Evolutionary conservation across 2,888 invertebrate genomes (phyloP), one percentile per base, ranked within the genome.

Genomic region (Listrodromus nycthemerus): DNA sequence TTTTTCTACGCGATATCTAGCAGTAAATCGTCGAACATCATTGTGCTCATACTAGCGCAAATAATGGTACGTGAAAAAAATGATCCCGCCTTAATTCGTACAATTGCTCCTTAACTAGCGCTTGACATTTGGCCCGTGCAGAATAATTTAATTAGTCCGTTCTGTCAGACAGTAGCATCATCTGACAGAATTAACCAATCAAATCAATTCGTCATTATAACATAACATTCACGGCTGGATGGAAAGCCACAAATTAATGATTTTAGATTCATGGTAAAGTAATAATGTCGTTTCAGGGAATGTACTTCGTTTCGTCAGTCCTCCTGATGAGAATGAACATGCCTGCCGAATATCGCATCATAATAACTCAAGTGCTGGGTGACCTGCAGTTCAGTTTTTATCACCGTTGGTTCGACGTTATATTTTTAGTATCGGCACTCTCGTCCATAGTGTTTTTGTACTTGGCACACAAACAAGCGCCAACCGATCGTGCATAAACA

Each of bases 1-100:
- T 99, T 99, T 93, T 99, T 99, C 95, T 99, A 99, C 94, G 98
- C 99, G 90, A 99, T 99, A 91, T 99, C 99, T 0, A 99, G 99
- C 89, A 98, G 98, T 88, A 99, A 99, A 94, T 99, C 99, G 3
- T 99, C 99, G 10, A 99, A 99, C 93, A 97, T 99, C 78, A 99
- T 99, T 88, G 99, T 99, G 2, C 94, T 99, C 71, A 96, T 98
- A 86, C 94, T 99, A 61, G 99, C 99, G 0, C 99, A 99, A 94
- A 97, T 99, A 89, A 99, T 99, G 99, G 96, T 96, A 92, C 93
- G 94, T 69, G 55, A 30, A 73, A 55, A 21, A 30, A 27, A 30
- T 52, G 8, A 10, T 33, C 13, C 13, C 16, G 58, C 27, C 58
- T 0, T 7, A 61, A 61, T 21, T 4, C 10, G 6, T 16, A 79